phyloP scores from a whole-genome alignment of 64 coral and sea anemone genomes.

The Pocillopora verrucosa region DNA sequence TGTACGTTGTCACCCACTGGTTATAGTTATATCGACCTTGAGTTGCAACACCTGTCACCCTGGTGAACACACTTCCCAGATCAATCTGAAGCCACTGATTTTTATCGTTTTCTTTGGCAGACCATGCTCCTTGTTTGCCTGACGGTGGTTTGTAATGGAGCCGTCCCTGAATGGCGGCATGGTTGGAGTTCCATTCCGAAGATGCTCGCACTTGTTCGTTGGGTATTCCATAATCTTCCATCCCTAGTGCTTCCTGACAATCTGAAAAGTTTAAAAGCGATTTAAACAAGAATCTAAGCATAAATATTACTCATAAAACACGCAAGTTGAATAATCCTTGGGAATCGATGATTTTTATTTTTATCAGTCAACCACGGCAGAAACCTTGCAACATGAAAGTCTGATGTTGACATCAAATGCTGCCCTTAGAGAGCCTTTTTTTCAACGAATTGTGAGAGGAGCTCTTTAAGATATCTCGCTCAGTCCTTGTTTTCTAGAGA shows the following conservation, averaged over 20 bases:
- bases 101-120: not conserved
- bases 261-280: not conserved
- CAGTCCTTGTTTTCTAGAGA: no score
- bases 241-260: conserved; percentile 22
- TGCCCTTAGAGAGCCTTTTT: no score
- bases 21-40: conserved; percentile 10
- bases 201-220: conserved; percentile 45
- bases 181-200: conserved; percentile 12
- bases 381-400: no score
- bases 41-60: conserved; percentile 27
- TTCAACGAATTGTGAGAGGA: no score
- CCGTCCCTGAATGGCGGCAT: conserved; percentile 34
- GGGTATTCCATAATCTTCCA: conserved; percentile 18
- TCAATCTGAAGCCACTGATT: conserved; percentile 60
- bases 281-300: no score
- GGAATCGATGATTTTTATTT: no score
- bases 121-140: not conserved
- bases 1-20: not conserved
- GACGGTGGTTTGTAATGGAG: conserved; percentile 1
- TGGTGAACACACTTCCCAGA: conserved; percentile 19
- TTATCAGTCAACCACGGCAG: no score
- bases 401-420: no score
- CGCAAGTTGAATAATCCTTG: no score
- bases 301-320: no score
- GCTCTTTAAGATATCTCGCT: no score